Percentiles rank a stretch among this genome's conserved stretches.
Evolutionary conservation across 2,888 invertebrate genomes (phyloP).

Genomic region (Dermolepida albohirtum): DNA sequence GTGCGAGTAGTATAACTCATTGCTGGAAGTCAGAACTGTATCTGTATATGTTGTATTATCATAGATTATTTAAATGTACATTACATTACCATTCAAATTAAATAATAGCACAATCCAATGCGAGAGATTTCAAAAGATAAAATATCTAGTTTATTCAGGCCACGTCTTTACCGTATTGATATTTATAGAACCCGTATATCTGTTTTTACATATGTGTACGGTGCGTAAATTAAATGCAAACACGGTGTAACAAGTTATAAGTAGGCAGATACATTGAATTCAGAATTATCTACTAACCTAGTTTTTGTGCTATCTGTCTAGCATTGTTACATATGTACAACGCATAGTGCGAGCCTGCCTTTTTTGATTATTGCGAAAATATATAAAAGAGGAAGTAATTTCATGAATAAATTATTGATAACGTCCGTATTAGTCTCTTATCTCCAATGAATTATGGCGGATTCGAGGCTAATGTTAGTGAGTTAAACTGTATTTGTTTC

Average conservation of each 20-base stretch:
- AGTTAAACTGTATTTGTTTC: not conserved
- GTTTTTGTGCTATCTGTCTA: conserved; percentile 24
- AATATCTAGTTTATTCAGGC: conserved; percentile 20
- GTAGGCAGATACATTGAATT: conserved; percentile 16
- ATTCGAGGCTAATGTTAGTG: not conserved
- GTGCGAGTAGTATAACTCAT: too few relatives aligned
- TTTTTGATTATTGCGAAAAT: conserved; percentile 7
- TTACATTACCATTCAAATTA: not conserved
- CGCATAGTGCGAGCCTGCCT: too few relatives aligned
- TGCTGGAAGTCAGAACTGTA: not conserved
- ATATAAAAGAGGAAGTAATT: conserved; percentile 10
- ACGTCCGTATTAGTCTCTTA: conserved; percentile 6
- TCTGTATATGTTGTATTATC: conserved; percentile 3
- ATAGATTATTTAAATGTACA: conserved; percentile 7
- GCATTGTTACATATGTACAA: too few relatives aligned
- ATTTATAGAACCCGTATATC: conserved; percentile 35
- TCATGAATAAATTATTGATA: conserved; percentile 21
- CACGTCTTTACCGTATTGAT: conserved; percentile 11
- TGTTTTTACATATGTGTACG: not conserved
- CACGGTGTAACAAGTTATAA: not conserved
- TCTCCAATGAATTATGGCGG: not conserved
- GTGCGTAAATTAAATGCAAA: conserved; percentile 27
- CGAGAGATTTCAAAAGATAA: conserved; percentile 13
- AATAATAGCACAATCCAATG: not conserved
- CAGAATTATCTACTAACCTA: conserved; percentile 22